Conservation (phyloP, 1,140 invertebrate species). For the Dreissena rostriformis region DNA sequence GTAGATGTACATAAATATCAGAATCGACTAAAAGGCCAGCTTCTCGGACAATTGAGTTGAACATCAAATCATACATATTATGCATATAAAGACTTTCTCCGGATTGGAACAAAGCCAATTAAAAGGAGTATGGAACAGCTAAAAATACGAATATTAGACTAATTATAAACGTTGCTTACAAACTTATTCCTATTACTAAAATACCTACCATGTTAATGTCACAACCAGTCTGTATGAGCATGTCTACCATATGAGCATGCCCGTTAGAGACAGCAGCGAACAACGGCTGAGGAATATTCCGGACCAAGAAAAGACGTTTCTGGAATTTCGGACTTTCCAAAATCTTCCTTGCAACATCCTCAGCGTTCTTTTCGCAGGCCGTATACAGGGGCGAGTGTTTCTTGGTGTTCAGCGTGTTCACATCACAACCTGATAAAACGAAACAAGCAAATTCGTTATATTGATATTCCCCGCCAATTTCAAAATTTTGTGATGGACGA, state of each 20-base stretch:
- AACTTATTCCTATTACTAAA: not conserved
- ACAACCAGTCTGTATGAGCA: slow-evolving; percentile 73
- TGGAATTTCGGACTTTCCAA: slow-evolving; percentile 63
- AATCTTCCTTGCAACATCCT: slow-evolving; percentile 68
- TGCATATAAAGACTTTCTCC: no score
- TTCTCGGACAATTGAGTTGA: no score
- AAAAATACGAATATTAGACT: no score
- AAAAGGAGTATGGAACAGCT: no score
- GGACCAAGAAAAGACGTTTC: slow-evolving; percentile 46
- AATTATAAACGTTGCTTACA: not conserved
- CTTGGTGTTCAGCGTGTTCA: slow-evolving; percentile 68
- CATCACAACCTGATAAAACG: slow-evolving; percentile 74
- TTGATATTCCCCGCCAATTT: no score
- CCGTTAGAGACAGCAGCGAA: slow-evolving; percentile 73
- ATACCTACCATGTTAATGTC: slow-evolving; percentile 76
- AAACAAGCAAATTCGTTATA: no score
- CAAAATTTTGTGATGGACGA: no score
- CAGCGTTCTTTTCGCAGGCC: slow-evolving; percentile 75
- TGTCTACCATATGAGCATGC: slow-evolving; percentile 65
- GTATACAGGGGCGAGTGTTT: slow-evolving; percentile 72
- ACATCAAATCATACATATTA: no score
- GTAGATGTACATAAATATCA: no score
- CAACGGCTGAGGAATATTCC: slow-evolving; percentile 73
- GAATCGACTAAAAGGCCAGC: no score
- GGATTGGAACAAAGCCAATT: no score